Conservation (phyloP, 2,113 vertebrate species). For the Mionectes macconnelli region DNA sequence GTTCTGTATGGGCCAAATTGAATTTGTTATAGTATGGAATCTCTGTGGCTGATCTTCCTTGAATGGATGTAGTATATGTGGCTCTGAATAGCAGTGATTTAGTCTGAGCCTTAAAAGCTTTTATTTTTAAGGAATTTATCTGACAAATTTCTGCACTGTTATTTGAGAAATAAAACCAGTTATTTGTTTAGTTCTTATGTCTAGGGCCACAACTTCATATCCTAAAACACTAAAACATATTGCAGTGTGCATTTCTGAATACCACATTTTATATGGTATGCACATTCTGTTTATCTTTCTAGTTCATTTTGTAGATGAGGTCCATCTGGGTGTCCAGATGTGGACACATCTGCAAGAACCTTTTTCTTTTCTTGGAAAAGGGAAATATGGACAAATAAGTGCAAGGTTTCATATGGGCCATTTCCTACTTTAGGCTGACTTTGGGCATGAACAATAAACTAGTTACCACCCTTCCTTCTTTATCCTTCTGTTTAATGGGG, state of each 20-base stretch:
- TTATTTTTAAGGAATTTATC: neutral
- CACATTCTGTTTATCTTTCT: neutral
- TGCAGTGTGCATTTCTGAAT: neutral
- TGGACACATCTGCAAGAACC: neutral
- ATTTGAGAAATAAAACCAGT: neutral
- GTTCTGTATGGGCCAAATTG: neutral
- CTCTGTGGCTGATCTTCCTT: neutral
- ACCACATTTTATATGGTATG: neutral
- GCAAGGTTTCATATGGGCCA: neutral
- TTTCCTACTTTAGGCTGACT: neutral
- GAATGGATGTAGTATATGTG: neutral
- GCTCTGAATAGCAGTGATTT: neutral
- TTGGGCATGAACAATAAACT: neutral
- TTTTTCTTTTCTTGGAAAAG: neutral
- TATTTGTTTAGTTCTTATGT: neutral
- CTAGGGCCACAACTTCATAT: neutral
- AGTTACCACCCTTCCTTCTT: neutral
- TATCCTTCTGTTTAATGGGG: neutral
- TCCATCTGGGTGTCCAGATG: conserved; percentile 29
- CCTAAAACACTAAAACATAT: neutral
- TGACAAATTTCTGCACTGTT: neutral
- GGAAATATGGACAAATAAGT: neutral
- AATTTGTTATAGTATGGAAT: neutral
- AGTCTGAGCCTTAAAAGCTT: neutral
- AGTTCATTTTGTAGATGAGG: neutral